These are phyloP conservation scores for Drosophila leonis DNA, from an alignment of 2,888 invertebrate genomes.

Conservation along the genomic window DNA sequence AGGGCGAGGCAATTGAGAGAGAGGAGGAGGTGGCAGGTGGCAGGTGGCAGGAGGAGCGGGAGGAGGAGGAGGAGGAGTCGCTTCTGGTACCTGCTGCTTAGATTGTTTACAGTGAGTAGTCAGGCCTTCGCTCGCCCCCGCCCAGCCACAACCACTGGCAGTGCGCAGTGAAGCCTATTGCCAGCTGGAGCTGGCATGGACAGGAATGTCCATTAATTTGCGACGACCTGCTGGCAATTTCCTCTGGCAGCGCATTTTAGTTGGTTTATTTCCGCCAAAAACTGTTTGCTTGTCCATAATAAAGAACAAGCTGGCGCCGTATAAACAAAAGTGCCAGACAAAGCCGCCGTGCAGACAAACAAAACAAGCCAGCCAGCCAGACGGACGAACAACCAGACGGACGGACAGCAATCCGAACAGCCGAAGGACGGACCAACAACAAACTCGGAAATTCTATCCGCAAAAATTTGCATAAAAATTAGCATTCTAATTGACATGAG, in stretches of 20 bases:
- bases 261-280: conserved; percentile 72
- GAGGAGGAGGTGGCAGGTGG: background rate
- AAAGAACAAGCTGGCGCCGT: conserved; percentile 56
- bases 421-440: conserved; percentile 4
- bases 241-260: conserved; percentile 52
- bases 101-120: conserved; percentile 13
- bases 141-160: background rate
- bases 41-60: background rate
- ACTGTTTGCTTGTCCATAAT: conserved; percentile 53
- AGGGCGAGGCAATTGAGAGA: background rate
- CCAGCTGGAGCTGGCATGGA: conserved; percentile 11
- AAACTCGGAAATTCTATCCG: conserved; percentile 49
- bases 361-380: conserved; percentile 11
- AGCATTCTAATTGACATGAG: conserved; percentile 80
- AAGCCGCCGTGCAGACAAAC: conserved; percentile 16
- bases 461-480: conserved; percentile 80
- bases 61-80: background rate
- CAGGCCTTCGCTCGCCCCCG: background rate
- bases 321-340: conserved; percentile 56
- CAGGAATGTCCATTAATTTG: conserved; percentile 65
- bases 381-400: background rate
- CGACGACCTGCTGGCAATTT: conserved; percentile 73
- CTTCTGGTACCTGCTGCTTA: conserved; percentile 18
- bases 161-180: conserved; percentile 18
- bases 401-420: conserved; percentile 4